Conservation (phyloP, 2,113 vertebrate species). For the Grammomys surdaster region DNA sequence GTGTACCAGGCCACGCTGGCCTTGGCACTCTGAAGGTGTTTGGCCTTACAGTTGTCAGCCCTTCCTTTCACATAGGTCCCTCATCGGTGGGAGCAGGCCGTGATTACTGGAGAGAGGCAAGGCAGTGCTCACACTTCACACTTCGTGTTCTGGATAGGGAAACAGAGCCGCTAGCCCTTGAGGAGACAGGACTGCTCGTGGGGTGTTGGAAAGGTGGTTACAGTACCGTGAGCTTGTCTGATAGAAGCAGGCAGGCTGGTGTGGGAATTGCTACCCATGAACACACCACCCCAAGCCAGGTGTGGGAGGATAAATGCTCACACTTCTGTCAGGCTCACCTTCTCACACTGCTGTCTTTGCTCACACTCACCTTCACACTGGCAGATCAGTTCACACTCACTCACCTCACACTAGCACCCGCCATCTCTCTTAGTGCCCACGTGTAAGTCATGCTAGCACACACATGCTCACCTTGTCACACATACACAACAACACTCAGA, state of each 20-base stretch:
- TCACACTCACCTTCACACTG: neutral
- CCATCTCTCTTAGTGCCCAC: neutral
- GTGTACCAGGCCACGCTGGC: neutral
- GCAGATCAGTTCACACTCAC: neutral
- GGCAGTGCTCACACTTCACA: neutral
- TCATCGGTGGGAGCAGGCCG: neutral
- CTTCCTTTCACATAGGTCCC: neutral
- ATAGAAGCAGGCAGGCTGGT: neutral
- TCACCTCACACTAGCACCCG: neutral
- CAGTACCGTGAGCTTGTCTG: neutral
- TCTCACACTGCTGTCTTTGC: neutral
- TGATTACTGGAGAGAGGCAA: neutral
- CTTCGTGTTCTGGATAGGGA: neutral
- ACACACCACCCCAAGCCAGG: neutral
- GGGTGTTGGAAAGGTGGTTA: neutral
- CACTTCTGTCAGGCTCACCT: neutral
- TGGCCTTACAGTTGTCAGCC: neutral
- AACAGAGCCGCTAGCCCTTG: neutral
- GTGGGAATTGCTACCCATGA: neutral
- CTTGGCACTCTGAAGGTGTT: neutral
- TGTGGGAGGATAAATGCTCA: neutral
- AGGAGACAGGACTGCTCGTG: neutral
- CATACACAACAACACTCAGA: neutral
- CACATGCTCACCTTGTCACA: neutral
- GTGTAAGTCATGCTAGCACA: neutral